Evolutionary conservation across 2,113 vertebrate genomes (phyloP).

Genomic region (Gavialis gangeticus): DNA sequence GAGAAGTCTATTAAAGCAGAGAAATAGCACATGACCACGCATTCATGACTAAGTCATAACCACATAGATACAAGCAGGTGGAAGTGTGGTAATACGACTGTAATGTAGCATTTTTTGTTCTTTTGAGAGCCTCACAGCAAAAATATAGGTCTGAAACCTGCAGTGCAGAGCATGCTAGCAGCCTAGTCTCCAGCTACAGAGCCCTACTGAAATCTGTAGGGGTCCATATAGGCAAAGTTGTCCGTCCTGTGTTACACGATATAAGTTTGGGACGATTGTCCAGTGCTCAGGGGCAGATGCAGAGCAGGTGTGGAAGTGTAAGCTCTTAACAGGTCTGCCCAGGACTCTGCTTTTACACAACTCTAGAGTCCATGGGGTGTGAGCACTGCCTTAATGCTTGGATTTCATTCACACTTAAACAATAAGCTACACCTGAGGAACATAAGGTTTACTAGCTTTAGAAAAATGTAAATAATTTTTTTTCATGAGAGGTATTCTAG

Average conservation of each 20-base stretch:
- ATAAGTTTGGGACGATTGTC: not conserved
- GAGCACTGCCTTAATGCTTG: not conserved
- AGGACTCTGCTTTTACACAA: no score
- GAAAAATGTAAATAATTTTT: not conserved
- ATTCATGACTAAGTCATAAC: not conserved
- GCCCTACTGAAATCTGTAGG: not conserved
- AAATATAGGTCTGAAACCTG: not conserved
- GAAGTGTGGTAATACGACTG: accelerated
- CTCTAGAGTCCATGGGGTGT: accelerated
- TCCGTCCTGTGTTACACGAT: no score
- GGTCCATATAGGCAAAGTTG: no score
- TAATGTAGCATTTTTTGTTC: accelerated
- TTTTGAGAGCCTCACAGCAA: not conserved
- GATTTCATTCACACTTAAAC: not conserved
- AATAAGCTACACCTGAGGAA: not conserved
- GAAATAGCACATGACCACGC: not conserved
- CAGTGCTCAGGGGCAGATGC: no score
- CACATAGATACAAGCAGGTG: not conserved
- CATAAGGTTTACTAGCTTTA: not conserved
- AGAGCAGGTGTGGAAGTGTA: no score
- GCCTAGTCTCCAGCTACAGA: not conserved
- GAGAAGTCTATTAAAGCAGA: not conserved
- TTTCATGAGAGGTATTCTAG: not conserved
- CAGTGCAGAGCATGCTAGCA: not conserved
- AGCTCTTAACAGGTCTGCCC: no score